These are phyloP conservation scores for Nyctibius bracteatus DNA, from an alignment of 2,113 vertebrate genomes.

Conservation along the genomic window DNA sequence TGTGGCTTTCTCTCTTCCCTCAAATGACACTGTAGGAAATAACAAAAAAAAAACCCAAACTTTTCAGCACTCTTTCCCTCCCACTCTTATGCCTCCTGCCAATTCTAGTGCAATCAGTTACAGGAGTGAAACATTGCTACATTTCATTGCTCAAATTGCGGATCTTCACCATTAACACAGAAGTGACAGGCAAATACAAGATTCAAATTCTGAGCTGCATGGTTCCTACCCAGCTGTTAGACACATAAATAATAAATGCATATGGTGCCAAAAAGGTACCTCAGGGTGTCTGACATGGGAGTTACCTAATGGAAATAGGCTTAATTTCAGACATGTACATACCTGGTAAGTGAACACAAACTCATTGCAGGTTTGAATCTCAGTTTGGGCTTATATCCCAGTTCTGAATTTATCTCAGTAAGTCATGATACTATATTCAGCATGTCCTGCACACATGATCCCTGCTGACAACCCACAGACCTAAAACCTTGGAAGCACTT, in stretches of 20 bases:
- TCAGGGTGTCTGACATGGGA: background rate
- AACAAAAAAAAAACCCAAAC: background rate
- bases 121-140: conserved; percentile 41
- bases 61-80: conserved; percentile 48
- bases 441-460: background rate
- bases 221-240: conserved; percentile 39
- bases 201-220: background rate
- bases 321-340: background rate
- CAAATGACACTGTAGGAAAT: conserved; percentile 29
- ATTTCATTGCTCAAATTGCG: conserved; percentile 48
- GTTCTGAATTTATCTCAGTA: conserved; percentile 48
- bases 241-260: conserved; percentile 7
- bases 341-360: background rate
- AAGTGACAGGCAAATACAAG: background rate
- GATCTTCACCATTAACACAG: background rate
- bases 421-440: conserved; percentile 52
- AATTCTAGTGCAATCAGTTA: conserved; percentile 35
- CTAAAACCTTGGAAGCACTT: background rate
- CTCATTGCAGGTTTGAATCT: background rate
- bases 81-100: conserved; percentile 57
- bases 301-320: background rate
- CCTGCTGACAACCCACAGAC: background rate
- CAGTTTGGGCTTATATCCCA: conserved; percentile 46
- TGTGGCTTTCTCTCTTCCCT: background rate
- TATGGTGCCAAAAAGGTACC: background rate